phyloP scores from a whole-genome alignment of 2,797 vertebrate genomes.

The Merluccius polli region DNA sequence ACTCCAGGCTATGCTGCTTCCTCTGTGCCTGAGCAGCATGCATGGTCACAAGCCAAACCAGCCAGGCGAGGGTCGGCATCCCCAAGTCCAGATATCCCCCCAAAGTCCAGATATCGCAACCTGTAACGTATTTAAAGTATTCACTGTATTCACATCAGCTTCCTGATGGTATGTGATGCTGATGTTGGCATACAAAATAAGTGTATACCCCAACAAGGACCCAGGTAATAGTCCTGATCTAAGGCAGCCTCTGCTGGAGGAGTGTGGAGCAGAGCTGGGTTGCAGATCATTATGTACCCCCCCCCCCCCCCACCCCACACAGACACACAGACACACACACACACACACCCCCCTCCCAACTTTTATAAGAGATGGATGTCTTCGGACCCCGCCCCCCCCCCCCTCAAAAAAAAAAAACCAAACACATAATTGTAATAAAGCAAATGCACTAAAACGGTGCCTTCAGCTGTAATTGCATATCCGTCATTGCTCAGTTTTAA shows the following conservation, averaged over 20 bases:
- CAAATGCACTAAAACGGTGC: neutral
- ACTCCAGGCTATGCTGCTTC: conserved; percentile 38
- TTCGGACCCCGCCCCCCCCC: conserved; percentile 17
- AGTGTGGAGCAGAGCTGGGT: neutral
- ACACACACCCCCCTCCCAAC: neutral
- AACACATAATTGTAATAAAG: neutral
- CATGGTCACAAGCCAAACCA: conserved; percentile 54
- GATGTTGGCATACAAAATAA: neutral
- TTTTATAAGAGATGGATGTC: conserved; percentile 17
- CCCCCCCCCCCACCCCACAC: neutral
- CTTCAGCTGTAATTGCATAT: neutral
- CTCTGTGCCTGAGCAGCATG: conserved; percentile 60
- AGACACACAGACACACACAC: neutral
- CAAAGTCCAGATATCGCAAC: neutral
- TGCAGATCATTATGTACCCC: neutral
- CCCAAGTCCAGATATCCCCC: too few relatives aligned
- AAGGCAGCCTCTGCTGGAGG: neutral
- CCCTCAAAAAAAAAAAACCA: too few relatives aligned
- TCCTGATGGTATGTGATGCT: neutral
- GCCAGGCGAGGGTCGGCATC: conserved; percentile 54
- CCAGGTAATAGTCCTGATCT: neutral
- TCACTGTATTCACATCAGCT: neutral
- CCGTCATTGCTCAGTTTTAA: neutral
- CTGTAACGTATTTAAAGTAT: neutral
- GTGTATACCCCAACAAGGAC: neutral